Evolutionary conservation across 2,113 vertebrate genomes (phyloP), one percentile per base, ranked within the genome.

Genomic region (Bufo bufo): DNA sequence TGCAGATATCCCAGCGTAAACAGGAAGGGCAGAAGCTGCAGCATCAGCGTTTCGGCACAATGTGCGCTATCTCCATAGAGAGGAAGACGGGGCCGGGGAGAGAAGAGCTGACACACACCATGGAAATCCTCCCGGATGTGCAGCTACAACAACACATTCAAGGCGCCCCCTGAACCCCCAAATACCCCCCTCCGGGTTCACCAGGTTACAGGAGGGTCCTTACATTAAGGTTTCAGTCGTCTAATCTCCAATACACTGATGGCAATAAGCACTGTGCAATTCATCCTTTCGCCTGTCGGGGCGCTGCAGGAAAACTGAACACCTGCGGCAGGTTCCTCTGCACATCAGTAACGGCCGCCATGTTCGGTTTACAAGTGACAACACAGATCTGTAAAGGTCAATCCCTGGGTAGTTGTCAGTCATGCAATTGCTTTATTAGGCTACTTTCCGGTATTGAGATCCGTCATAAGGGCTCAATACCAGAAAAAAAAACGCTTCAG

Each of bases 1-100:
- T 63, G 50, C 47, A 86, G 45, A 86, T 50, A 75, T 50, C 43
- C 71, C 84, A 85, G 71, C 58, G 77, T 77, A 65, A 89, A 89
- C 87, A 88, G 87, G 87, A 84, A 88, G 33, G 7, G 47, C 19
- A 56, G 14, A 7, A 82, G 49, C 1, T 63, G 87, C 81, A 65
- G 81, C 7, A 6, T 33, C 49, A 78, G 71, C 87, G 49, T 74
- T 84, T 54, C 23, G 17, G 4, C 14, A 78, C 81, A 78, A 84
- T 78, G 71, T 6, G 0, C 45, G 52, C 56, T 58, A 63, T 61
- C 79, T 82, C 56, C 19, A 13, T 11, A n/a, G 43, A 65, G 71
- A 61, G 71, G 72, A 78, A 89, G 72, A 45, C 47, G 14, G 3
- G 8, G 66, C 2, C 58, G 65, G 69, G 85, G 58, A 47, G 50